Evolutionary conservation across 2,113 vertebrate species (phyloP).

Genomic region (Hippocampus comes): DNA sequence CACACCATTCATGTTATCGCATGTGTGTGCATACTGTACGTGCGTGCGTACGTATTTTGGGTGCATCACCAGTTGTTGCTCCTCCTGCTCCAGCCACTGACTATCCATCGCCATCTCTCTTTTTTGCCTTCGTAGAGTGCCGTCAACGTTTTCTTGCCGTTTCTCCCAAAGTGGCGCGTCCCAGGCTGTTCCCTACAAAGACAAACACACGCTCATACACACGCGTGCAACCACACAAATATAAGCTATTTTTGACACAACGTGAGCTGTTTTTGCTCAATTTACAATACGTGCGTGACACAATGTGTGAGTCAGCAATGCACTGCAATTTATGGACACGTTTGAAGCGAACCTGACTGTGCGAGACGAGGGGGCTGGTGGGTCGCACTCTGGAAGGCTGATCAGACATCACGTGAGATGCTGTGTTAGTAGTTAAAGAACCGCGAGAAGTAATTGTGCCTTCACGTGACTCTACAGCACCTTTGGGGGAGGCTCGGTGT

Average conservation of each 20-base stretch:
- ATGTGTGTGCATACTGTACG: slow-evolving; percentile 5
- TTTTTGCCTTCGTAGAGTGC: slow-evolving; percentile 80
- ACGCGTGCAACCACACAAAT: slow-evolving; percentile 23
- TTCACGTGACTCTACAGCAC: slow-evolving; percentile 50
- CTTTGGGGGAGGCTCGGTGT: slow-evolving; percentile 84
- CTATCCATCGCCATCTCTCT: slow-evolving; percentile 85
- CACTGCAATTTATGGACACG: slow-evolving; percentile 1
- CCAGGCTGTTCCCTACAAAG: slow-evolving; percentile 58
- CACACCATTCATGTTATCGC: not conserved
- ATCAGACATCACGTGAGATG: slow-evolving; percentile 7
- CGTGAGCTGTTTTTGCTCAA: not conserved
- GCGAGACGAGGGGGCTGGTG: slow-evolving; percentile 36
- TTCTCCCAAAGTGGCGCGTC: slow-evolving; percentile 75
- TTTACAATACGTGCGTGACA: not conserved
- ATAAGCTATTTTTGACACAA: not conserved
- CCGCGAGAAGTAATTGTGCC: too few species aligned
- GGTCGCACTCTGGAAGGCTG: slow-evolving; percentile 71
- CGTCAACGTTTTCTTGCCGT: slow-evolving; percentile 72
- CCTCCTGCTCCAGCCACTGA: slow-evolving; percentile 86
- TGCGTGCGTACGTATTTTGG: not conserved
- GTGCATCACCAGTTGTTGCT: slow-evolving; percentile 77
- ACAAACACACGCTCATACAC: slow-evolving; percentile 23
- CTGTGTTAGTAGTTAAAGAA: not conserved
- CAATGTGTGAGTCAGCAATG: not conserved
- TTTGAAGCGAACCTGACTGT: slow-evolving; percentile 55